Evolutionary conservation across 2,797 vertebrate genomes (phyloP), one percentile per base, ranked within the genome.

Genomic region (Chaetodon trifasciatus): DNA sequence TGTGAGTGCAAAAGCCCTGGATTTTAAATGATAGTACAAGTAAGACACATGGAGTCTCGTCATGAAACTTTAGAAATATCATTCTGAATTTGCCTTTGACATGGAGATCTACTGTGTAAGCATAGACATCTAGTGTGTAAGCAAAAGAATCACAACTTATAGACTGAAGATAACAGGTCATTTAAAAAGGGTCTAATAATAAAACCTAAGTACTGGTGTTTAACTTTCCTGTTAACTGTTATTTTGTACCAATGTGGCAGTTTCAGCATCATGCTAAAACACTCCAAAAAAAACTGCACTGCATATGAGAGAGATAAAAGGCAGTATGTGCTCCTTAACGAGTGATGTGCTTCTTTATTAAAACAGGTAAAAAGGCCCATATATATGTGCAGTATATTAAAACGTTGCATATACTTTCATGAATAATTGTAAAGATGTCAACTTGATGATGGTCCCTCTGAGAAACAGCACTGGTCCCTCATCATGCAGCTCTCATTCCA

Each of bases 401-500:
- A 32, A 32, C 28, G 2, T 32, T 32, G 28, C 16, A 37, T 23
- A 42, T 64, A 0, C 16, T 76, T 32, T 8, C 60, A 52, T 75
- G 61, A 74, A 32, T 65, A 62, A 67, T 57, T 17, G 15, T 68
- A 23, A 82, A 21, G 62, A 56, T 23, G n/a, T 68, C 24, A 53
- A 46, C 74, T 6, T 52, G 68, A 86, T 70, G 70, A 76, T 72
- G 80, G 46, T 74, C 79, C 68, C 66, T 71, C 21, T 60, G 55
- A 79, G 72, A 68, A 82, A 17, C 66, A 76, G 74, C 67, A 55
- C 58, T 10, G 60, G 42, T 71, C 24, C 72, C 42, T 67, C 58
- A 62, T 77, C 28, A 13, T 44, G 44, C 69, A 60, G 49, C 61
- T 88, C 79, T 86, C 68, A 42, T 78, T 40, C n/a, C 74, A 77